A percentile compares a stretch with the other conserved stretches of the same genome.
phyloP scores from a whole-genome alignment of 2,113 vertebrate genomes.

The Erythrocercus mccallii region DNA sequence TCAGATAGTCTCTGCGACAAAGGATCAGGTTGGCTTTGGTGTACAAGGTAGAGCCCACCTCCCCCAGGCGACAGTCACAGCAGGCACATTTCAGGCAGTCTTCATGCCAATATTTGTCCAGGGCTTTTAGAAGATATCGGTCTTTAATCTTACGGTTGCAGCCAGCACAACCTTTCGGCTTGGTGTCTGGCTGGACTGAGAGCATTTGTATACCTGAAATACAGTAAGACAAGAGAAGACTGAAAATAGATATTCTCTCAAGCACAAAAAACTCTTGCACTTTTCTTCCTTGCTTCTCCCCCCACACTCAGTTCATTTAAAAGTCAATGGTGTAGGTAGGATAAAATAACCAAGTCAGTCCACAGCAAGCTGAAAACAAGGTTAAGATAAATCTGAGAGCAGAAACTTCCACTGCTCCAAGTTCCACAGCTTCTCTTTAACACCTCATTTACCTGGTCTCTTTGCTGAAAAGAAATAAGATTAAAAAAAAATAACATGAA shows the following conservation, averaged over 20 bases:
- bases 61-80: slow-evolving; percentile 95
- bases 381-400: neutral
- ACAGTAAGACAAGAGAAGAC: neutral
- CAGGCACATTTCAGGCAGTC: slow-evolving; percentile 98
- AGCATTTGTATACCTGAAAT: slow-evolving; percentile 97
- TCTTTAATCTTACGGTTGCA: slow-evolving; percentile 99
- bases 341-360: neutral
- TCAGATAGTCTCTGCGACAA: slow-evolving; percentile 95
- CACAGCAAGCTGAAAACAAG: neutral
- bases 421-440: neutral
- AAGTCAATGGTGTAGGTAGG: neutral
- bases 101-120: slow-evolving; percentile 99
- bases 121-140: slow-evolving; percentile 94
- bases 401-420: neutral
- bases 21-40: slow-evolving; percentile 99
- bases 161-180: slow-evolving; percentile 99
- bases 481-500: neutral
- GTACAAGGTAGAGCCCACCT: slow-evolving; percentile 98
- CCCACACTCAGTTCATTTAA: neutral
- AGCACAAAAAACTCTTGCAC: neutral
- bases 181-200: slow-evolving; percentile 99
- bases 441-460: neutral
- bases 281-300: neutral
- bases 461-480: neutral
- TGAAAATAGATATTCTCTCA: neutral